Conservation (phyloP, 35 echinoderm and acorn worm species). For the Ptychodera flava region DNA sequence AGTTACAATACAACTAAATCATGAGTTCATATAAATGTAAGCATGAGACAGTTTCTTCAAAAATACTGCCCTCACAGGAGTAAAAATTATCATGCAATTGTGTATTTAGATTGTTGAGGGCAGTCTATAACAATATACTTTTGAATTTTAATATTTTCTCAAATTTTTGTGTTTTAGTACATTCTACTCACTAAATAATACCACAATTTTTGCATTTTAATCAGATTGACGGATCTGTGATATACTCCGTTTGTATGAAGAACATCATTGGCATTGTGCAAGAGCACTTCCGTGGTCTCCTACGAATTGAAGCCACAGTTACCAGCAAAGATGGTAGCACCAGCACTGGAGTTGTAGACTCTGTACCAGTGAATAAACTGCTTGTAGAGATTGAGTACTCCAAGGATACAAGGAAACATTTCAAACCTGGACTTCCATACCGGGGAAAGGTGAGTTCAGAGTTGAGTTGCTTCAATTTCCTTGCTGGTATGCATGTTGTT, state of each 20-base stretch:
- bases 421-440: slow-evolving; percentile 92
- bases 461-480: too few relatives aligned
- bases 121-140: too few relatives aligned
- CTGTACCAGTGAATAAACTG: slow-evolving; percentile 72
- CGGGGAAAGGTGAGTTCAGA: slow-evolving; percentile 63
- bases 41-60: too few relatives aligned
- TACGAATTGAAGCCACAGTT: slow-evolving; percentile 86
- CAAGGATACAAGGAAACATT: slow-evolving; percentile 67
- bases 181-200: too few relatives aligned
- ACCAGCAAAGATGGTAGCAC: slow-evolving; percentile 73
- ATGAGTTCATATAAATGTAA: too few relatives aligned
- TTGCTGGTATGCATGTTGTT: too few relatives aligned
- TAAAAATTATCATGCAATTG: too few relatives aligned
- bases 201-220: not conserved
- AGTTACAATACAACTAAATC: too few relatives aligned
- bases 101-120: too few relatives aligned
- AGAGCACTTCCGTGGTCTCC: slow-evolving; percentile 66
- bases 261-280: slow-evolving; percentile 37
- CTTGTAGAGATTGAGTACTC: slow-evolving; percentile 65
- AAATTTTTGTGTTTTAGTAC: too few relatives aligned
- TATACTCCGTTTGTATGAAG: slow-evolving; percentile 68
- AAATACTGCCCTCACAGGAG: too few relatives aligned
- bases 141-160: too few relatives aligned
- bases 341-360: slow-evolving; percentile 73
- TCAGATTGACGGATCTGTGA: slow-evolving; percentile 80